Evolutionary conservation across 2,888 invertebrate species (phyloP), one percentile per base, ranked within the genome.

Genomic region (Urechis unicinctus): DNA sequence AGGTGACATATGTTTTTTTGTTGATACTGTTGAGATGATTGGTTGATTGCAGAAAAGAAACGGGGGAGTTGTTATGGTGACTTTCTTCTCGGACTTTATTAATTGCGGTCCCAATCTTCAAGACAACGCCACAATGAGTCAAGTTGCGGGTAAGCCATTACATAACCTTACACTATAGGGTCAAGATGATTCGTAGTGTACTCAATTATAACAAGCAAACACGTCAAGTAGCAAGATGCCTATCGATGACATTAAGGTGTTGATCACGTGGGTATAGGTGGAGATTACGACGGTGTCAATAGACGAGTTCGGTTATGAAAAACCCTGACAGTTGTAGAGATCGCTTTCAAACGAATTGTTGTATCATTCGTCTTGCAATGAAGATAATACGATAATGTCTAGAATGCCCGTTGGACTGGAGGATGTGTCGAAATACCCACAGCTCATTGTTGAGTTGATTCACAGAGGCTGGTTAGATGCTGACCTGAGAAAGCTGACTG

Each of bases 31-130:
- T n/a, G n/a, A n/a, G n/a, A n/a, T n/a, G n/a, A n/a, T 28, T 24
- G 1, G 29, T 50, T 68, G 58, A 56, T 70, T 74, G 52, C 77
- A 85, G 85, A 83, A 82, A 69, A 75, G 85, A 68, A 91, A 90
- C 77, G 85, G 86, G 58, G 90, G 90, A 42, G 83, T 91, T 53
- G 86, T 90, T 60, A 91, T 90, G 90, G 88, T 90, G 68, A 89
- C 88, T 77, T 90, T 91, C 79, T 89, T 88, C 79, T 87, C 86
- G 2, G 83, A 85, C 52, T 90, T 88, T 72, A 82, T 89, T 43
- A 88, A 87, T 24, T 92, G 92, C 36, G 36, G 9, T 36, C 36
- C 36, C 9, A 36, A 36, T 36, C 17, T 36, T 13, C 36, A 36
- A 36, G 36, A 36, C 9, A 17, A 36, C 17, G 36, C 9, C 9